Evolutionary conservation across 2,113 vertebrate genomes (phyloP), one percentile per base, ranked within the genome.

Genomic region (Serilophus lunatus): DNA sequence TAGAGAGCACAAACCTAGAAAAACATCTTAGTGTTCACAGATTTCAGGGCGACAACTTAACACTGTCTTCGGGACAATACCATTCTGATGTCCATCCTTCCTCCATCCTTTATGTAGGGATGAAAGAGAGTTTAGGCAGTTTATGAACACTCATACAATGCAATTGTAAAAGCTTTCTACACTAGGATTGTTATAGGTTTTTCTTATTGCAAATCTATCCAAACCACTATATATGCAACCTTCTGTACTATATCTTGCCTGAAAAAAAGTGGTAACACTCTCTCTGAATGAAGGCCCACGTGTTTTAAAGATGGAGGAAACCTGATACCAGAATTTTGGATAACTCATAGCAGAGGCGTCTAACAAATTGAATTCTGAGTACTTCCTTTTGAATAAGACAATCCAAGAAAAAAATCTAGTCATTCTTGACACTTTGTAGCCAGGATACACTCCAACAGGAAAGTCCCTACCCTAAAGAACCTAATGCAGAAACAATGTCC

Each of bases 401-500:
- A 42, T 26, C 9, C 18, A 78, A 88, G 31, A 18, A 49, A 45
- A 61, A 45, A 57, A 18, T 11, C 22, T 17, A 44, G 4, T 33
- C 42, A 38, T 72, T 63, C 59, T 47, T 59, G 45, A 45, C 10
- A 9, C 12, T 23, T 35, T 23, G 42, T 10, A 81, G 20, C 19
- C 42, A 70, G 40, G 29, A 28, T n/a, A 45, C 8, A 36, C 13
- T 40, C 13, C 44, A 29, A 19, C 8, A 25, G 24, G 12, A 50
- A 77, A 68, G 25, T 14, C 25, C 25, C 19, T 38, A 7, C 17
- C 25, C 15, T 9, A 25, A 54, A 65, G 29, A 42, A 7, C 3
- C 0, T 0, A 10, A 22, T 2, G 25, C 42, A 83, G n/a, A 38
- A 33, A 17, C n/a, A 23, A 28, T 5, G 24, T 59, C 65, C 57